A percentile compares a stretch with the other conserved stretches of the same genome.
phyloP scores from a whole-genome alignment of 2,888 invertebrate species.

The Sepiola atlantica region DNA sequence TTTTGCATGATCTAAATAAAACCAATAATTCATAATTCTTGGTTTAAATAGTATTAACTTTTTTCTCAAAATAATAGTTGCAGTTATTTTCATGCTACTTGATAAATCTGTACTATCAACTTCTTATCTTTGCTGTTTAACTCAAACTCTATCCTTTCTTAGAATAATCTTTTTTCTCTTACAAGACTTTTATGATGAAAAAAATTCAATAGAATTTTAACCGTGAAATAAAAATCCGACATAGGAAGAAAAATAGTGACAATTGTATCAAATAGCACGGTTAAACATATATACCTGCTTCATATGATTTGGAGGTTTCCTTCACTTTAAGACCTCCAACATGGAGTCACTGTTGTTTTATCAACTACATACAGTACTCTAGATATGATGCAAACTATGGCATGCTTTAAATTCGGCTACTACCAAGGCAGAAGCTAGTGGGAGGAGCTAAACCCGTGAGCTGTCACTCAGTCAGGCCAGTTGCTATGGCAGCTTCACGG shows the following conservation, averaged over 20 bases:
- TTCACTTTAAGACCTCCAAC: neutral
- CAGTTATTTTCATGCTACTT: no score
- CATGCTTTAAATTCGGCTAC: slow-evolving; percentile 16
- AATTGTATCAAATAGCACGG: neutral
- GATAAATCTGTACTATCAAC: no score
- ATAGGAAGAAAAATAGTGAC: neutral
- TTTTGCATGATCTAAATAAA: no score
- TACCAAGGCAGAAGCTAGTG: neutral
- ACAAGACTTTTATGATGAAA: neutral
- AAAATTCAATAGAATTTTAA: neutral
- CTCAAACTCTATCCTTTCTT: neutral
- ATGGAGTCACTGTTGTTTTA: neutral
- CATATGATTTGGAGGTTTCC: neutral
- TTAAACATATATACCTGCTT: slow-evolving; percentile 32
- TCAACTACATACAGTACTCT: slow-evolving; percentile 2
- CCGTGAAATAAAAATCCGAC: neutral
- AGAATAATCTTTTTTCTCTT: neutral
- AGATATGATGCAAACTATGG: neutral
- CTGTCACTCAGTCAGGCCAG: neutral
- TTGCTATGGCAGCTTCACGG: neutral
- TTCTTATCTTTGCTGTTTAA: neutral
- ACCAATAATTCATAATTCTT: no score
- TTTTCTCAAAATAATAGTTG: no score
- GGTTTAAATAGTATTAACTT: no score
- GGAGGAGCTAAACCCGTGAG: neutral